Base-by-base conservation (phyloP, 2,797 vertebrate genomes). In the Chloroceryle inda region DNA sequence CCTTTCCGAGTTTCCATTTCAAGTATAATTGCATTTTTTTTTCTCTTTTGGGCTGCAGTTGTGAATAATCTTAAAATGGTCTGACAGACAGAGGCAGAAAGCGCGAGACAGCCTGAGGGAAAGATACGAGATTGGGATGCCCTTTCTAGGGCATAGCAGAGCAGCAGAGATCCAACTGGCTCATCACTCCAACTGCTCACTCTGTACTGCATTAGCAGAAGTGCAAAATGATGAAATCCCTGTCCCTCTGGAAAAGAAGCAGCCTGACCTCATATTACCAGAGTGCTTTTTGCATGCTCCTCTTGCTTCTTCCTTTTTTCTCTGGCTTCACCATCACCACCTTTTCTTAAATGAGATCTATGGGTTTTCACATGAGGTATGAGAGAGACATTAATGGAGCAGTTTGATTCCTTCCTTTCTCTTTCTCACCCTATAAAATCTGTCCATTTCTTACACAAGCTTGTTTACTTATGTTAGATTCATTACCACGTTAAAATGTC, bases 11-110 rank as follows among this genome's bases (percentile, higher is more conserved):
- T 71, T 77, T 89, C 73, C 85, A 55, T 94, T 91, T 95, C 80
- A 63, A 82, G 6, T 79, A 67, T 89, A 92, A 94, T 90, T 73
- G 37, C 22, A 3, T 85, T 22, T 83, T 72, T 67, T 26, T 86
- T 77, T 64, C 31, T 37, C 50, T 44, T 89, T 62, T 64, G 42
- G 47, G 40, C 75, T 69, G 62, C 76, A 78, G 47, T 59, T 72
- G 20, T 88, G 53, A 86, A 79, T 97, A 91, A 79, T 85, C 72
- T 94, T 91, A 82, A 89, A 87, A 47, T 62, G 49, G 13, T 92
- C 77, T 94, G 44, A 93, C 37, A 69, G 42, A 63, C 37, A 93
- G 74, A 67, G 83, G 66, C 29, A 59, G 68, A 88, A 92, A 64
- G 33, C 14, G 4, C 2, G 40, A 82, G 42, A 49, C 47, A 86